Evolutionary conservation across 2,797 vertebrate genomes (phyloP), one percentile per base, ranked within the genome.

Genomic region (Pelodytes ibericus): DNA sequence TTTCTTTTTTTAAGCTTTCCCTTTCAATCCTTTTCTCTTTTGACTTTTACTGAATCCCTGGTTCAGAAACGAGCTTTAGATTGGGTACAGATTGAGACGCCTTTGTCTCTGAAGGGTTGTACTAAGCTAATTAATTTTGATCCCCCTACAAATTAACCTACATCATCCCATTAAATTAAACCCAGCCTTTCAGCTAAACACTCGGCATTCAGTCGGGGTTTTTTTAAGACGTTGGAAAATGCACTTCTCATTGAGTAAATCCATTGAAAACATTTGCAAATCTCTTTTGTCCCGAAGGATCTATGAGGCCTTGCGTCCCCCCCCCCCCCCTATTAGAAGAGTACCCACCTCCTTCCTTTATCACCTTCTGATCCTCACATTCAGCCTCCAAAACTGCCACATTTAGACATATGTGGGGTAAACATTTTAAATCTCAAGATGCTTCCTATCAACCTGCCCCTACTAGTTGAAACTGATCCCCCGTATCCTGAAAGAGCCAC

Each of bases 111-210:
- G 87, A 88, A 91, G 92, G 87, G 90, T 90, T 91, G 92, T 85
- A 85, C 81, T 90, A 90, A 92, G 94, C 94, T 92, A 93, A 94
- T 95, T 95, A 94, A 93, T 94, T 91, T 89, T 92, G 89, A 91
- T 91, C 90, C 72, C 41, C 87, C 86, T 85, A 88, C 90, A 91
- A 92, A 91, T 89, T 88, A 88, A 87, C 82, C 82, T 85, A 73
- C 88, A 84, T 83, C 88, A 89, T 86, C 89, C 87, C 88, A 89
- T 91, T 87, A 92, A 91, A 91, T 86, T 89, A 84, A 83, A 85
- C 82, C 80, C 86, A 83, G 88, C 90, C 86, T 88, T 87, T 89
- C 88, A 88, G 85, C 82, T 85, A 82, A 82, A 83, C 82, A 83
- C 86, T 81, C 80, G 77, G 82, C 87, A 83, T 84, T 84, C 82